phyloP scores from a whole-genome alignment of 2,888 invertebrate species.

The Leistus spinibarbis region DNA sequence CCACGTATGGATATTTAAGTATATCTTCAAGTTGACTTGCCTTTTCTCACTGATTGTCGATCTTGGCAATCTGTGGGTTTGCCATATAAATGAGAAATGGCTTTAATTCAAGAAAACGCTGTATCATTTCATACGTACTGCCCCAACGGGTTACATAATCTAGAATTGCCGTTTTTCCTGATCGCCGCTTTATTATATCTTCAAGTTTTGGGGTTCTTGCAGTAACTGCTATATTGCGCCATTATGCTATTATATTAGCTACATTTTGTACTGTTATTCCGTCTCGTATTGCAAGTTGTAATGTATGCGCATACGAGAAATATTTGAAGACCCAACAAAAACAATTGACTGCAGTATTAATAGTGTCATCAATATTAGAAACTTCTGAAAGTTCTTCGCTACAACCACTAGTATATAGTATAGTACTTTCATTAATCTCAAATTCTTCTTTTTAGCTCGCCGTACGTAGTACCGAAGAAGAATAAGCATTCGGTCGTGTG shows the following conservation, averaged over 20 bases:
- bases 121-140: too few species aligned
- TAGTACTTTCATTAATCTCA: too few species aligned
- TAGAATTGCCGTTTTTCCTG: constrained; percentile 1
- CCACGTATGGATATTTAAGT: neutral
- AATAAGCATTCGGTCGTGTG: too few species aligned
- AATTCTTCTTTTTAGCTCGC: too few species aligned
- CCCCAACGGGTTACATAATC: too few species aligned
- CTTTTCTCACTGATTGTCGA: neutral
- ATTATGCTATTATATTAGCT: neutral
- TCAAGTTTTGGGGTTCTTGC: constrained; percentile 2
- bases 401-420: too few species aligned
- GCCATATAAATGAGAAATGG: neutral
- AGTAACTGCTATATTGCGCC: neutral
- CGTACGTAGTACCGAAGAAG: too few species aligned
- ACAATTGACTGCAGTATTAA: constrained; percentile 1
- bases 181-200: constrained; percentile 1
- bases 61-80: neutral
- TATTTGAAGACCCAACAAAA: constrained; percentile 1
- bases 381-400: constrained; percentile 1
- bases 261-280: neutral
- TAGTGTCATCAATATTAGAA: neutral
- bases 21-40: neutral
- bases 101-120: neutral
- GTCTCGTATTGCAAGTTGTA: neutral
- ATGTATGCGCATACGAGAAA: constrained; percentile 2